Percentiles rank a stretch among this genome's conserved stretches.
phyloP scores from a whole-genome alignment of 1,140 invertebrate species.

The Notospermus geniculatus region DNA sequence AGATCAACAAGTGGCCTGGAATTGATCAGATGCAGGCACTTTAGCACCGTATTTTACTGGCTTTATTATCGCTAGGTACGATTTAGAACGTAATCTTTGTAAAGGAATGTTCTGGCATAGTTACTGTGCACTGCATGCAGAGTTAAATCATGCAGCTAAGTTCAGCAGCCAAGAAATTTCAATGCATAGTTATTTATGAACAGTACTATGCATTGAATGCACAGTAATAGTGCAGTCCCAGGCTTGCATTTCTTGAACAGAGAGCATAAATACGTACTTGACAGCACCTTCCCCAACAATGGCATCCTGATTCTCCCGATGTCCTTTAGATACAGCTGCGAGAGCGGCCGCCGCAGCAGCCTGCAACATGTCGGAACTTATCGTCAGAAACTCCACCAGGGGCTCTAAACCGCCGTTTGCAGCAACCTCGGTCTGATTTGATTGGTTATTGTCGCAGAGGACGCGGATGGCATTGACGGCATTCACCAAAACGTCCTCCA shows the following conservation, averaged over 20 bases:
- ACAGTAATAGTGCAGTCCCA: no score
- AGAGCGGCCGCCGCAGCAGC: conserved; percentile 49
- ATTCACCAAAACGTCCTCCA: conserved; percentile 55
- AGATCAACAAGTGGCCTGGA: conserved; percentile 51
- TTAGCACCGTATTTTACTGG: no score
- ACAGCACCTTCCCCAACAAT: conserved; percentile 41
- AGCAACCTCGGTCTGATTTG: conserved; percentile 46
- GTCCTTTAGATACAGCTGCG: conserved; percentile 37
- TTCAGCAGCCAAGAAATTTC: no score
- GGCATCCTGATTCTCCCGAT: conserved; percentile 47
- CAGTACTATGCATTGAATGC: no score
- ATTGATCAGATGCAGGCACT: no score
- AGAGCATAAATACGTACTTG: conserved; percentile 48
- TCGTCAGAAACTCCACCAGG: conserved; percentile 49
- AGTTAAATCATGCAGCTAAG: no score
- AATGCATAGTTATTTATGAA: no score
- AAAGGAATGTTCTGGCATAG: no score
- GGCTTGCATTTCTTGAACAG: no score
- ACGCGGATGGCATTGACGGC: conserved; percentile 53
- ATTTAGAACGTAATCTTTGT: no score
- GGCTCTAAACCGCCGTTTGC: conserved; percentile 43
- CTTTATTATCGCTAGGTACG: no score
- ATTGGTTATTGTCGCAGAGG: conserved; percentile 41
- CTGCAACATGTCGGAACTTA: conserved; percentile 43
- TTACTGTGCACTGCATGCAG: no score